phyloP scores from a whole-genome alignment of 1,140 invertebrate genomes.

The Drosophila bocqueti region DNA sequence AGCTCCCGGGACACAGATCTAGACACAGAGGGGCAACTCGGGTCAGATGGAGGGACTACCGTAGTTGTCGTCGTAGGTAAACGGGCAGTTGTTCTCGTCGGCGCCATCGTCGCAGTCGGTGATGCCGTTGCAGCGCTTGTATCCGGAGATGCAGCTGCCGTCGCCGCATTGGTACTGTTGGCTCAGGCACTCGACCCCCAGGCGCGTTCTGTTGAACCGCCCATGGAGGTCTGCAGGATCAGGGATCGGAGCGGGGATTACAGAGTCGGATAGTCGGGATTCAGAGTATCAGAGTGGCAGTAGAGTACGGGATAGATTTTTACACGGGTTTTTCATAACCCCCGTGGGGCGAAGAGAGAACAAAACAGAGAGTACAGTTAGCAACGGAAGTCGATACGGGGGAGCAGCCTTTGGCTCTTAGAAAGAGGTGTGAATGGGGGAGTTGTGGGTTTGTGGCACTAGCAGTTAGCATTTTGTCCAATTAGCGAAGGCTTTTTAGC shows the following conservation, averaged over 20 bases:
- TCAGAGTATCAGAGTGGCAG: conserved; percentile 30
- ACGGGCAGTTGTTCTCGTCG: conserved; percentile 89
- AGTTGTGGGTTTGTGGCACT: not conserved
- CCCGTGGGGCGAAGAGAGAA: conserved; percentile 37
- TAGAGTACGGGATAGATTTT: conserved; percentile 28
- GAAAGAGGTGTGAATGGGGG: not conserved
- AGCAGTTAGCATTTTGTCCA: conserved; percentile 16
- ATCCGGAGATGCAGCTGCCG: conserved; percentile 88
- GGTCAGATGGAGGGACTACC: conserved; percentile 48
- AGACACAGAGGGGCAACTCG: not conserved
- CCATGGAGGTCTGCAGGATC: conserved; percentile 65
- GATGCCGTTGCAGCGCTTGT: conserved; percentile 88
- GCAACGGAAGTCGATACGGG: conserved; percentile 31
- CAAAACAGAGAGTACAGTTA: conserved; percentile 68
- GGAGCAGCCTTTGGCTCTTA: not conserved
- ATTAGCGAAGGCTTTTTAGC: conserved; percentile 2
- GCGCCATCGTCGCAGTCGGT: conserved; percentile 89
- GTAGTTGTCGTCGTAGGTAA: conserved; percentile 77
- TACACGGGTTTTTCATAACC: conserved; percentile 26
- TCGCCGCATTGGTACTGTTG: conserved; percentile 88
- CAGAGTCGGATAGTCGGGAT: conserved; percentile 29
- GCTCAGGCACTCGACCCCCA: conserved; percentile 68
- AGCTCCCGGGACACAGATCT: not conserved
- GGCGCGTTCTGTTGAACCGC: conserved; percentile 75
- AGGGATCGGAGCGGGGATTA: not conserved